A percentile compares a stretch with the other conserved stretches of the same genome.
phyloP scores from a whole-genome alignment of 2,797 vertebrate genomes.

The Centroberyx gerrardi region DNA sequence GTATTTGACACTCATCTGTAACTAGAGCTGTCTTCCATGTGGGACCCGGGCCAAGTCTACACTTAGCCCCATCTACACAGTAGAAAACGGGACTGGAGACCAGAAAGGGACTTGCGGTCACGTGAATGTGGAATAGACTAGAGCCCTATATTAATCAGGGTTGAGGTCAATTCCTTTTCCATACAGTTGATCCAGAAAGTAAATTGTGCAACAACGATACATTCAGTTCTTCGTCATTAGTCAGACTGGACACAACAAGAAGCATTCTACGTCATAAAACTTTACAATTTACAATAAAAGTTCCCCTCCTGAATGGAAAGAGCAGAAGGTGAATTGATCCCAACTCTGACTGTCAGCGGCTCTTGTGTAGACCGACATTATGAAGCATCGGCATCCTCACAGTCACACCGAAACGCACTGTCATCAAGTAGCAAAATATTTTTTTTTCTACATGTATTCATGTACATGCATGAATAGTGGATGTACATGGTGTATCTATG shows the following conservation, averaged over 20 bases:
- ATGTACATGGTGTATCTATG: conserved; percentile 13
- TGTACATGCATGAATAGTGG: conserved; percentile 53
- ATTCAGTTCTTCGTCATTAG: conserved; percentile 74
- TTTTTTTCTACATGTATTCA: conserved; percentile 6
- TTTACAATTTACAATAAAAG: conserved; percentile 15
- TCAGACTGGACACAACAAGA: conserved; percentile 53
- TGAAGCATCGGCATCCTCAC: not conserved
- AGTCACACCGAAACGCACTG: conserved; percentile 22
- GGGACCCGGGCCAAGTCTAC: conserved; percentile 27
- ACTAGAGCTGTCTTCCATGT: conserved; percentile 1
- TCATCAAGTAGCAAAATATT: conserved; percentile 29
- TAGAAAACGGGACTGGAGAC: conserved; percentile 66
- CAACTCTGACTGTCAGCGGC: conserved; percentile 16
- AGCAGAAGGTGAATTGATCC: conserved; percentile 16
- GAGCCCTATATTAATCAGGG: conserved; percentile 47
- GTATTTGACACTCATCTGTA: not conserved
- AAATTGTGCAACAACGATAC: conserved; percentile 74
- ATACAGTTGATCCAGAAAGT: conserved; percentile 24
- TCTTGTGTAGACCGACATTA: not conserved
- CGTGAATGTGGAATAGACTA: conserved; percentile 30
- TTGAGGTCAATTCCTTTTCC: conserved; percentile 43
- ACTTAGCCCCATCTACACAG: conserved; percentile 67
- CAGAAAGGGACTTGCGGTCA: conserved; percentile 18
- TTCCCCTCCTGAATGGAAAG: not conserved
- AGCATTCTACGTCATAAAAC: conserved; percentile 9